A percentile compares a stretch with the other conserved stretches of the same genome.
These are phyloP conservation scores for Ptychochromis oligacanthus DNA, from an alignment of 2,113 vertebrate genomes.

Conservation along the genomic window DNA sequence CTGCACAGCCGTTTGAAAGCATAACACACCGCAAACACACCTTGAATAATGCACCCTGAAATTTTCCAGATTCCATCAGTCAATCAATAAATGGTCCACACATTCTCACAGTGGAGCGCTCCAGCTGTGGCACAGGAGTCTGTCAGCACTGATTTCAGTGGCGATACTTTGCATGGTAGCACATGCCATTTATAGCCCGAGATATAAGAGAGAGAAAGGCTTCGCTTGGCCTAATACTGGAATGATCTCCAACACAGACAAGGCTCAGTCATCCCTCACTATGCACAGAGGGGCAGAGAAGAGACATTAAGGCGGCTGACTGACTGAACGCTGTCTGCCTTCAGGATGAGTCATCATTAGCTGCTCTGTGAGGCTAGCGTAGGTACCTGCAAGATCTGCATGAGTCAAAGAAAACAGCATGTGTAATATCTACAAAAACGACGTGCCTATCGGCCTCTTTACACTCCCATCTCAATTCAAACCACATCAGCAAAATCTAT, in stretches of 20 bases:
- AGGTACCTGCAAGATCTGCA: constrained; percentile 40
- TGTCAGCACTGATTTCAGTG: constrained; percentile 4
- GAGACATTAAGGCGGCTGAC: constrained; percentile 72
- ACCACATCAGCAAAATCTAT: constrained; percentile 44
- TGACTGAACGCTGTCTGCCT: constrained; percentile 72
- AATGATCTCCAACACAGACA: constrained; percentile 72
- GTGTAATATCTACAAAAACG: constrained; percentile 30
- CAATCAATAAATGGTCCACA: constrained; percentile 4
- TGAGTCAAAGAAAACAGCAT: constrained; percentile 3
- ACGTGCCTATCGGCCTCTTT: not conserved
- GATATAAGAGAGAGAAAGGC: constrained; percentile 13
- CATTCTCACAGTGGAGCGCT: constrained; percentile 14
- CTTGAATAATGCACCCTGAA: constrained; percentile 2
- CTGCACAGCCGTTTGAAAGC: constrained; percentile 16
- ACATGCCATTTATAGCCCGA: constrained; percentile 14
- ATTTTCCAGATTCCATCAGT: constrained; percentile 5
- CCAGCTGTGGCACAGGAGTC: constrained; percentile 15
- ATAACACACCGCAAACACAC: constrained; percentile 6
- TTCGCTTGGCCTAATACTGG: constrained; percentile 38
- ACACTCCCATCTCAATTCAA: not conserved
- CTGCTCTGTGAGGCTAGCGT: constrained; percentile 53
- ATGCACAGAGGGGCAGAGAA: constrained; percentile 67
- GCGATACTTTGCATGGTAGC: not conserved
- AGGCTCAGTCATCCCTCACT: constrained; percentile 71
- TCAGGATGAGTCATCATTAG: constrained; percentile 68